phyloP scores from a whole-genome alignment of 2,888 invertebrate genomes.

The Drosophila affinis region DNA sequence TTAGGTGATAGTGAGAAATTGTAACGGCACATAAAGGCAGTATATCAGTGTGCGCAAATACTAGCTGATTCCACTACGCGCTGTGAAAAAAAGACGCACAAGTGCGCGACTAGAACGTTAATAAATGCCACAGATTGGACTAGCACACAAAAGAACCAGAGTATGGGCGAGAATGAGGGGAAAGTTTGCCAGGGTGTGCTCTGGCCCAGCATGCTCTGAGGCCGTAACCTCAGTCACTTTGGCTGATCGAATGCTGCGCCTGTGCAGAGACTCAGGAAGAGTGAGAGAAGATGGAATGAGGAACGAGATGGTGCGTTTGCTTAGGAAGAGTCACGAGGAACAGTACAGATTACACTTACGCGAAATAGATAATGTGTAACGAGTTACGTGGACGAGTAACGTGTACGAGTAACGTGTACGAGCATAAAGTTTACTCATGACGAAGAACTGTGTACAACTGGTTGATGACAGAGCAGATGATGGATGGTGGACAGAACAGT shows the following conservation, averaged over 20 bases:
- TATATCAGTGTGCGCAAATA: constrained; percentile 13
- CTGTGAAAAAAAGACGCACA: constrained; percentile 59
- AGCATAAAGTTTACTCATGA: constrained; percentile 73
- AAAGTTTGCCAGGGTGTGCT: neutral
- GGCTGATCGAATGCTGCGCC: neutral
- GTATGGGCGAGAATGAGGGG: no score
- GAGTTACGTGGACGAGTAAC: constrained; percentile 26
- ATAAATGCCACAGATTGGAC: constrained; percentile 79
- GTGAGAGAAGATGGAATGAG: no score
- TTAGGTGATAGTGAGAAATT: constrained; percentile 23
- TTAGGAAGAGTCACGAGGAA: no score
- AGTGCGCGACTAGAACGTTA: constrained; percentile 82
- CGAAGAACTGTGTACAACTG: constrained; percentile 81
- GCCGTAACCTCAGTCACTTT: neutral
- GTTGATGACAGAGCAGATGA: constrained; percentile 44
- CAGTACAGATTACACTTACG: constrained; percentile 16
- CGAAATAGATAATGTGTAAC: constrained; percentile 9
- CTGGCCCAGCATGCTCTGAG: neutral
- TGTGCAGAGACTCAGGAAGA: neutral
- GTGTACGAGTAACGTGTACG: constrained; percentile 15
- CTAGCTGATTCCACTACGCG: constrained; percentile 17
- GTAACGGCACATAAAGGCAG: constrained; percentile 13
- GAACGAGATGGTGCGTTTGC: neutral
- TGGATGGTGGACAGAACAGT: constrained; percentile 21
- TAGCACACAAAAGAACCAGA: constrained; percentile 50